Conservation (phyloP, 2,113 vertebrate genomes). For the Tyto alba region DNA sequence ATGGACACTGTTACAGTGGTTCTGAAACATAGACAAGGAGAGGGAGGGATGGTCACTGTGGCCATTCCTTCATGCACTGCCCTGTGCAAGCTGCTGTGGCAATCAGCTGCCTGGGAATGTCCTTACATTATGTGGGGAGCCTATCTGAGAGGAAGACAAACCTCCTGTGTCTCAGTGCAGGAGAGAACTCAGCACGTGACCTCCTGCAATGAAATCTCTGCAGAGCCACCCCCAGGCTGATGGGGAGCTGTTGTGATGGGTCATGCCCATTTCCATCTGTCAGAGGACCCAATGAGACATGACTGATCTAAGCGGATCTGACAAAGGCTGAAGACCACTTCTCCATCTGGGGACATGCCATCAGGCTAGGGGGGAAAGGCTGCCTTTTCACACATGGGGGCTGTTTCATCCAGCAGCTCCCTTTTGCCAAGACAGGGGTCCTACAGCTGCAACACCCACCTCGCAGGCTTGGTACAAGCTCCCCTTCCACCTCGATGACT, state of each 20-base stretch:
- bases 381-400: not conserved
- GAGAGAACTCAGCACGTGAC: not conserved
- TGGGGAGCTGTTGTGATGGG: not conserved
- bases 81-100: not conserved
- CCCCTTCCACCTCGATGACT: not conserved
- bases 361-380: not conserved
- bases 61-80: not conserved
- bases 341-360: constrained; percentile 13
- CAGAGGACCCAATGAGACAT: constrained; percentile 34
- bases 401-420: not conserved
- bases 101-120: not conserved
- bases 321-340: constrained; percentile 39
- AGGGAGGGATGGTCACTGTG: not conserved
- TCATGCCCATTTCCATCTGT: not conserved
- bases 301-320: constrained; percentile 35
- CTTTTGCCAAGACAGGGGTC: not conserved
- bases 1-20: no score
- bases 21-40: not conserved
- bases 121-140: not conserved
- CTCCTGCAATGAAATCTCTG: not conserved
- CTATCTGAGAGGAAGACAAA: not conserved
- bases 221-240: not conserved
- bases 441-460: not conserved
- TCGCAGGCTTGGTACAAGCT: not conserved
- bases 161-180: not conserved